phyloP scores from a whole-genome alignment of 2,797 vertebrate species.

The Pseudochirops corinnae region DNA sequence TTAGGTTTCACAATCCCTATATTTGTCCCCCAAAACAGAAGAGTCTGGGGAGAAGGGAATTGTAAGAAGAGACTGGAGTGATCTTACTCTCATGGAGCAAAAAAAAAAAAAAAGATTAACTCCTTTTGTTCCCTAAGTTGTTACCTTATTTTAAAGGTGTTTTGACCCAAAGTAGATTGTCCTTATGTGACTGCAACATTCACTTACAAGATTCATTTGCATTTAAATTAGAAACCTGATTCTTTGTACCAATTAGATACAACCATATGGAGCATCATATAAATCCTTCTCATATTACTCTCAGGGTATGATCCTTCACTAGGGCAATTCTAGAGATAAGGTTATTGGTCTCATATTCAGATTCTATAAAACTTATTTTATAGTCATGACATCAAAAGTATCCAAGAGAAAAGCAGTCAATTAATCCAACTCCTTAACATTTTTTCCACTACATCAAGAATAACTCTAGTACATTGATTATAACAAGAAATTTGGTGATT shows the following conservation, averaged over 20 bases:
- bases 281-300: not conserved
- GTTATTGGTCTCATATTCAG: not conserved
- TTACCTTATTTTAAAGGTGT: not conserved
- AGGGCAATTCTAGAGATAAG: not conserved
- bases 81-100: not conserved
- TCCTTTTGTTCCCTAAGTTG: not conserved
- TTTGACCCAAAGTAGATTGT: not conserved
- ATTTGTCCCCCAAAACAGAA: not conserved
- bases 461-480: not conserved
- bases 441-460: not conserved
- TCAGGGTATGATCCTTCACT: not conserved
- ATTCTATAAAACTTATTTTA: not conserved
- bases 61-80: not conserved
- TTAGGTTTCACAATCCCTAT: not conserved
- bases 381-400: not conserved
- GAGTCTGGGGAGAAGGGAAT: not conserved
- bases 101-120: not conserved
- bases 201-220: slow-evolving; percentile 4
- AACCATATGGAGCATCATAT: not conserved
- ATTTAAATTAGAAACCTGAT: not conserved
- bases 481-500: not conserved
- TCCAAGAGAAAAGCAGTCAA: not conserved
- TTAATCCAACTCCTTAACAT: not conserved
- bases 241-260: slow-evolving; percentile 21
- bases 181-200: not conserved